phyloP scores from a whole-genome alignment of 2,888 invertebrate genomes.

The Ectemnius continuus region DNA sequence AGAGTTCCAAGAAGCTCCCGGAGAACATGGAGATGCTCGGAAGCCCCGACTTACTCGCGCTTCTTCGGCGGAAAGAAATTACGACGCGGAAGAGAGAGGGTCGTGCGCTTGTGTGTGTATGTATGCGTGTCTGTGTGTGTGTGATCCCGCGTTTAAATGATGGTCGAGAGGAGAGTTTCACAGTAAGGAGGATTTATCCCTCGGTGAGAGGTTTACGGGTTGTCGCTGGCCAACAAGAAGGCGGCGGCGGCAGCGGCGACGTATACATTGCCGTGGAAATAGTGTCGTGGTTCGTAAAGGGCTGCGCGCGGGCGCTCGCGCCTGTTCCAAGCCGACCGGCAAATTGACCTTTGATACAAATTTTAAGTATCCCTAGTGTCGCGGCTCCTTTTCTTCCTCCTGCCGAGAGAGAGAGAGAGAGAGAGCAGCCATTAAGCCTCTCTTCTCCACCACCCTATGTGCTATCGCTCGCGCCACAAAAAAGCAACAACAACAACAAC shows the following conservation, averaged over 20 bases:
- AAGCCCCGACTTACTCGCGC: constrained; percentile 38
- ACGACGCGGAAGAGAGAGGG: constrained; percentile 51
- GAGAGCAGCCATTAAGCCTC: background rate
- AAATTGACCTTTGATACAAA: constrained; percentile 1
- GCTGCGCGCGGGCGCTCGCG: too few relatives aligned
- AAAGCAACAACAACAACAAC: too few relatives aligned
- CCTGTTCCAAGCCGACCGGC: background rate
- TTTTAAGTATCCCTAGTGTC: constrained; percentile 2
- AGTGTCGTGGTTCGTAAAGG: background rate
- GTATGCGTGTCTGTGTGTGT: constrained; percentile 13
- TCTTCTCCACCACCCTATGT: background rate
- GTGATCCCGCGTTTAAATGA: constrained; percentile 47
- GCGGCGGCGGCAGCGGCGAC: too few relatives aligned
- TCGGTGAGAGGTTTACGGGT: constrained; percentile 36
- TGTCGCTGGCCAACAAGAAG: constrained; percentile 37
- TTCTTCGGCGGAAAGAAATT: constrained; percentile 44
- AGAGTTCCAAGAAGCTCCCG: background rate
- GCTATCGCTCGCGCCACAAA: constrained; percentile 2
- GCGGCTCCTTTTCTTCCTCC: background rate
- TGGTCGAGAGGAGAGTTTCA: constrained; percentile 46
- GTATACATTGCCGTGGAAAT: constrained; percentile 36
- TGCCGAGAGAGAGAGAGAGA: too few relatives aligned
- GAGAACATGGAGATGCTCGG: constrained; percentile 23
- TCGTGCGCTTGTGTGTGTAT: constrained; percentile 20
- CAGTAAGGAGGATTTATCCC: constrained; percentile 53